A percentile compares a stretch with the other conserved stretches of the same genome.
phyloP scores from a whole-genome alignment of 1,140 invertebrate genomes.

The Pectinophora gossypiella region DNA sequence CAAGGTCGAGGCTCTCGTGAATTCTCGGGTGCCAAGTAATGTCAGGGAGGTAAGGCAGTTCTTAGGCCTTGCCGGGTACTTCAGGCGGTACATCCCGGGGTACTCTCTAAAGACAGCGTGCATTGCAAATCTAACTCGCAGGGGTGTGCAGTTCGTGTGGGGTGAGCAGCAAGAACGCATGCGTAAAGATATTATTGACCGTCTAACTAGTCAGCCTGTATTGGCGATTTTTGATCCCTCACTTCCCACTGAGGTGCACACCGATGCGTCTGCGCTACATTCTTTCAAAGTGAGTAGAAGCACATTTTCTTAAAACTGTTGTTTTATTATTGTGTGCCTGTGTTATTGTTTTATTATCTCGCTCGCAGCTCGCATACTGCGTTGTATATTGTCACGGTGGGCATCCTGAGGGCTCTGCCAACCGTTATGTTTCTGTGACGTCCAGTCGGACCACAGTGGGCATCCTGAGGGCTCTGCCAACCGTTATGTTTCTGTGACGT shows the following conservation, averaged over 20 bases:
- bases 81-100: slow-evolving; percentile 1
- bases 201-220: slow-evolving; percentile 14
- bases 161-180: background rate
- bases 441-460: too few species aligned
- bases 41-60: slow-evolving; percentile 31
- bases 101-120: slow-evolving; percentile 11
- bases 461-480: too few species aligned
- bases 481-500: too few species aligned
- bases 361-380: too few species aligned
- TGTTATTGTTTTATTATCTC: too few species aligned
- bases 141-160: slow-evolving; percentile 9
- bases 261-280: background rate
- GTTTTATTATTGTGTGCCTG: too few species aligned
- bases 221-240: slow-evolving; percentile 25
- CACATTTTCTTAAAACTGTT: too few species aligned
- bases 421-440: too few species aligned
- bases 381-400: too few species aligned
- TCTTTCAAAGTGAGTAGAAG: too few species aligned
- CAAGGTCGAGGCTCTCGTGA: slow-evolving; percentile 36
- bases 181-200: slow-evolving; percentile 4
- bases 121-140: slow-evolving; percentile 14
- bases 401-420: too few species aligned
- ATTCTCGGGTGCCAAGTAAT: slow-evolving; percentile 31
- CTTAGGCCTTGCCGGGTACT: slow-evolving; percentile 14
- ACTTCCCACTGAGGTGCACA: slow-evolving; percentile 30